A percentile compares a stretch with the other conserved stretches of the same genome.
These are phyloP conservation scores for Paragorgia papillata DNA, from an alignment of 92 coral and sea anemone species.

Conservation along the genomic window DNA sequence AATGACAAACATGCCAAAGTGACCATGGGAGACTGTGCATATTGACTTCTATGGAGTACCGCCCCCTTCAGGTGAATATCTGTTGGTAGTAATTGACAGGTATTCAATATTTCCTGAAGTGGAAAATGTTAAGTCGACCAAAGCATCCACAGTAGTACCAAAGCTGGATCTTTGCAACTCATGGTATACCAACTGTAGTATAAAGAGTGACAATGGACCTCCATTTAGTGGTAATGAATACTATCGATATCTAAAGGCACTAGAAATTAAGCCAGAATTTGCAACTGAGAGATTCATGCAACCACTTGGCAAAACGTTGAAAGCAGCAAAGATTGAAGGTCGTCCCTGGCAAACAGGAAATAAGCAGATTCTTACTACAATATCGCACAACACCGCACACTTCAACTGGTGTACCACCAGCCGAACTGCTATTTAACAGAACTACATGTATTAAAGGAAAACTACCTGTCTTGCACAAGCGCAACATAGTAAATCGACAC, in stretches of 20 bases:
- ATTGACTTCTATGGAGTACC: not conserved
- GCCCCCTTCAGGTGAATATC: not conserved
- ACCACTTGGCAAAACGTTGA: not conserved
- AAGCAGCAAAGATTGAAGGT: not conserved
- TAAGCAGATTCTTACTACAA: not conserved
- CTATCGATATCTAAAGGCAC: not conserved
- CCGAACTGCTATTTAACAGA: not conserved
- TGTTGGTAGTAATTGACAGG: not conserved
- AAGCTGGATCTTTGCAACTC: not conserved
- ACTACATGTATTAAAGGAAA: conserved; percentile 7
- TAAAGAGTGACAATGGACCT: conserved; percentile 1
- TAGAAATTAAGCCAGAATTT: not conserved
- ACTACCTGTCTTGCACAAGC: not conserved
- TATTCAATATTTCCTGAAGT: conserved; percentile 2
- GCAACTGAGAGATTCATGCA: conserved; percentile 7
- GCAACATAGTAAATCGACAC: not conserved
- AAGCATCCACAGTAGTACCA: not conserved
- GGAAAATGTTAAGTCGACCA: not conserved
- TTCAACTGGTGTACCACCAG: not conserved
- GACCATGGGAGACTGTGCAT: conserved; percentile 3
- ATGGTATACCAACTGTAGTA: not conserved
- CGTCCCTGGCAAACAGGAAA: conserved; percentile 6
- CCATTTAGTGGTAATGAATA: conserved; percentile 6
- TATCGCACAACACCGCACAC: not conserved
- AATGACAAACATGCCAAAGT: conserved; percentile 25